phyloP scores from a whole-genome alignment of 2,113 vertebrate species.

The Eidolon helvum region DNA sequence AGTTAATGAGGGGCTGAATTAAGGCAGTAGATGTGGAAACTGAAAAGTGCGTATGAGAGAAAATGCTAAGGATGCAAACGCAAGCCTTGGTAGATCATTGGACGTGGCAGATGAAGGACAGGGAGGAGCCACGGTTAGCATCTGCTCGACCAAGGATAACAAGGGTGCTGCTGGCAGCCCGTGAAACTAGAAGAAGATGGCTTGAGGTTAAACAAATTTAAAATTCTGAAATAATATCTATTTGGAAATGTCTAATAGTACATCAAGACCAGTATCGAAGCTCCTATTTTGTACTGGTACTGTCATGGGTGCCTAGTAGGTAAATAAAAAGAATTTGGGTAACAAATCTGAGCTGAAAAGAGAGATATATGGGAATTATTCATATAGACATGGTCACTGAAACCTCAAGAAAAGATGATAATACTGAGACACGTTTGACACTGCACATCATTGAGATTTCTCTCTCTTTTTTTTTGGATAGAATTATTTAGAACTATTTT shows the following conservation, averaged over 20 bases:
- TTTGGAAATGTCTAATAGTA: not conserved
- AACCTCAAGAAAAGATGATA: not conserved
- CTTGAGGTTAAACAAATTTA: not conserved
- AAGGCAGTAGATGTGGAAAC: not conserved
- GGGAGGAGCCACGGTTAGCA: not conserved
- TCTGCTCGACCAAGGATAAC: not conserved
- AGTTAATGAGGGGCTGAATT: not conserved
- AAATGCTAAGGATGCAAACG: not conserved
- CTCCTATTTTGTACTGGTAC: too few species aligned
- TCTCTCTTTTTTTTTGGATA: not conserved
- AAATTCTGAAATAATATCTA: not conserved
- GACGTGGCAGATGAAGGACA: not conserved
- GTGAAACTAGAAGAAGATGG: not conserved
- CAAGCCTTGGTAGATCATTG: not conserved
- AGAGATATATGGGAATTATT: not conserved
- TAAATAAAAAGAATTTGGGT: not conserved
- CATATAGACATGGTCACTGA: not conserved
- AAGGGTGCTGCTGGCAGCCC: accelerated
- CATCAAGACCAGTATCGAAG: not conserved
- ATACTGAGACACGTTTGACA: not conserved
- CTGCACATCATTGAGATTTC: not conserved
- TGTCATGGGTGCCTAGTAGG: not conserved
- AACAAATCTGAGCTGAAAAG: not conserved
- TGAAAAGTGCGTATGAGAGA: not conserved
- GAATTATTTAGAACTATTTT: not conserved